Conservation (phyloP, 1,140 invertebrate genomes). For the Drosophila ficusphila region DNA sequence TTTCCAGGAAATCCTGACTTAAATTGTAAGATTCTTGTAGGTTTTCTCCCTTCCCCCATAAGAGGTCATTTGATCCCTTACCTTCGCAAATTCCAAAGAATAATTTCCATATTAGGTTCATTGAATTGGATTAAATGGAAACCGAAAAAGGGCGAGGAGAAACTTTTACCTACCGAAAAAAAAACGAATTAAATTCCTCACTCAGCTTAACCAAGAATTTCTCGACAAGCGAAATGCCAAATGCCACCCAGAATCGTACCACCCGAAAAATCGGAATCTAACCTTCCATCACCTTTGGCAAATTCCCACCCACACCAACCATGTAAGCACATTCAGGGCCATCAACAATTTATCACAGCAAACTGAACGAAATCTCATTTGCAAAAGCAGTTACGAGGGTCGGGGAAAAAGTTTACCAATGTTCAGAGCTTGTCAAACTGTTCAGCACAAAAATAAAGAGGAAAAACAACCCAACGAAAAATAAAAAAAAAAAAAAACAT, state of each 20-base stretch:
- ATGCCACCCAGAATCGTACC: slow-evolving; percentile 25
- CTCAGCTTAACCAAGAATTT: slow-evolving; percentile 42
- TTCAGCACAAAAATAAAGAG: slow-evolving; percentile 11
- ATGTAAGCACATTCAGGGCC: slow-evolving; percentile 70
- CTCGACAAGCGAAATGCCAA: slow-evolving; percentile 53
- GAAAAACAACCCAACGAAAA: slow-evolving; percentile 10
- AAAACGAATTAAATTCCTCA: slow-evolving; percentile 47
- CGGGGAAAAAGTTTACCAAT: slow-evolving; percentile 50
- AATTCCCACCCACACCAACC: slow-evolving; percentile 43
- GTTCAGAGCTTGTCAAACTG: slow-evolving; percentile 65
- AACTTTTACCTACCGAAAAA: slow-evolving; percentile 12
- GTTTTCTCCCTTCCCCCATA: background rate
- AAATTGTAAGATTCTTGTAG: slow-evolving; percentile 4
- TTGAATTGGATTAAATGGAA: slow-evolving; percentile 55
- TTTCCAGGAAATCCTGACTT: background rate
- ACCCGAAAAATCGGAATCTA: slow-evolving; percentile 20
- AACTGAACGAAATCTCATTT: slow-evolving; percentile 78
- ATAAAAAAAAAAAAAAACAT: slow-evolving; percentile 25
- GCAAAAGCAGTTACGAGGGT: slow-evolving; percentile 39
- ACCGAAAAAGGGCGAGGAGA: background rate
- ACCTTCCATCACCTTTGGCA: slow-evolving; percentile 20
- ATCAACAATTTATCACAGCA: slow-evolving; percentile 79
- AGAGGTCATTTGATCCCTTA: background rate
- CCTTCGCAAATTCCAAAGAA: slow-evolving; percentile 35
- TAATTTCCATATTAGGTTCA: slow-evolving; percentile 65